Percentiles rank a stretch among this genome's conserved stretches.
These are phyloP conservation scores for Danio albolineatus DNA, from an alignment of 2,797 vertebrate genomes.

Conservation along the genomic window DNA sequence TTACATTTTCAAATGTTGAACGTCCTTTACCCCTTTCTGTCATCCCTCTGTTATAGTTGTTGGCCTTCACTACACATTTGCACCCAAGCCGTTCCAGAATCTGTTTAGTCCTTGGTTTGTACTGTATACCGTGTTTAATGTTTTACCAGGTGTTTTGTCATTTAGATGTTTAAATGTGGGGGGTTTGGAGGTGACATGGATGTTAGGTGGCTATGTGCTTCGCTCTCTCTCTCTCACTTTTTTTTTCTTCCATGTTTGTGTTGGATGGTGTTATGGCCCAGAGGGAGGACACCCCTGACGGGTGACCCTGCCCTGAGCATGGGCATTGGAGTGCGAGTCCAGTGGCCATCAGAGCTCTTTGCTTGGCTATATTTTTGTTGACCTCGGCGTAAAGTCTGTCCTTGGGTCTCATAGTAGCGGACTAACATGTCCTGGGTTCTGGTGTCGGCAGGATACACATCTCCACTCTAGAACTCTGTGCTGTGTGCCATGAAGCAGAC, in stretches of 20 bases:
- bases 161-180: constrained; percentile 7
- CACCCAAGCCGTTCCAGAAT: neutral
- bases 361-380: constrained; percentile 23
- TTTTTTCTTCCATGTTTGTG: neutral
- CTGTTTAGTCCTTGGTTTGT: neutral
- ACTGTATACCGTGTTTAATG: neutral
- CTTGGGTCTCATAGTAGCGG: constrained; percentile 9
- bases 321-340: neutral
- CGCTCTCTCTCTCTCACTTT: neutral
- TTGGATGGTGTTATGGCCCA: constrained; percentile 29
- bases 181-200: constrained; percentile 1
- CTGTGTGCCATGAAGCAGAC: neutral
- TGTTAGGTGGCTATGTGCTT: neutral
- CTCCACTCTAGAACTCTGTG: neutral
- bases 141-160: neutral
- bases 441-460: constrained; percentile 16
- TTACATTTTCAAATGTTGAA: neutral
- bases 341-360: neutral
- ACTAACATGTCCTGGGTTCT: neutral
- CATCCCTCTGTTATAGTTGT: neutral
- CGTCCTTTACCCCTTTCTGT: constrained; percentile 15
- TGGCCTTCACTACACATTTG: neutral
- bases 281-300: constrained; percentile 31
- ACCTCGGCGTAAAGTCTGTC: constrained; percentile 38
- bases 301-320: constrained; percentile 40